phyloP scores from a whole-genome alignment of 2,888 invertebrate species.

The Cartodere bifasciata region DNA sequence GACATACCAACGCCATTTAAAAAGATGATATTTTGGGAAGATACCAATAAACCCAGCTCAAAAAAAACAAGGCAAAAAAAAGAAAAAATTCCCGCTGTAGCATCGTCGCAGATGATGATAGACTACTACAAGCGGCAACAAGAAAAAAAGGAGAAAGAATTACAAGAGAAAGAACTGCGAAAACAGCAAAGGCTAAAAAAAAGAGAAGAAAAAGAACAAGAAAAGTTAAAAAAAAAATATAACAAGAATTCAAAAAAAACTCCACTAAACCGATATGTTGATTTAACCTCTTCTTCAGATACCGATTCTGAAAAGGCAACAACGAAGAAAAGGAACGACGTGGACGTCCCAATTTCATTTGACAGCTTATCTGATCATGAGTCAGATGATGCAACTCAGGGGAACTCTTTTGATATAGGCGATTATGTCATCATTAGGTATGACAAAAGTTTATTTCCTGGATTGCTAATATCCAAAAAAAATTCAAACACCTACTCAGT shows the following conservation, averaged over 20 bases:
- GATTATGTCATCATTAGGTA: conserved; percentile 1
- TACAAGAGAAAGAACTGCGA: background rate
- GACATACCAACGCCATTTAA: conserved; percentile 2
- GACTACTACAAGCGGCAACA: background rate
- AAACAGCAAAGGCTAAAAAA: background rate
- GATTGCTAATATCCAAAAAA: background rate
- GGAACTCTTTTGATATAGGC: background rate
- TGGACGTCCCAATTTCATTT: too few relatives aligned
- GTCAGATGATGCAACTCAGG: background rate
- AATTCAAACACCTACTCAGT: background rate
- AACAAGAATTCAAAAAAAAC: too few relatives aligned
- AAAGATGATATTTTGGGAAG: conserved; percentile 1
- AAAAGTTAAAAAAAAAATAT: too few relatives aligned
- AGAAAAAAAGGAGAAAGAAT: conserved; percentile 1
- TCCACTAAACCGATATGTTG: too few relatives aligned
- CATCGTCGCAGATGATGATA: background rate
- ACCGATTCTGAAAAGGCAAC: too few relatives aligned
- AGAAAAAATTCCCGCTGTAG: conserved; percentile 3
- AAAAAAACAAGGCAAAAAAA: background rate
- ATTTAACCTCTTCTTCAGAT: too few relatives aligned
- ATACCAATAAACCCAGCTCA: background rate
- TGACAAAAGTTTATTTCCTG: conserved; percentile 1
- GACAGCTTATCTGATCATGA: too few relatives aligned
- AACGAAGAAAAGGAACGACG: too few relatives aligned
- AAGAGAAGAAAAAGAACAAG: too few relatives aligned